Evolutionary conservation across 2,888 invertebrate species (phyloP).

Genomic region (Entomobrya multifasciata): DNA sequence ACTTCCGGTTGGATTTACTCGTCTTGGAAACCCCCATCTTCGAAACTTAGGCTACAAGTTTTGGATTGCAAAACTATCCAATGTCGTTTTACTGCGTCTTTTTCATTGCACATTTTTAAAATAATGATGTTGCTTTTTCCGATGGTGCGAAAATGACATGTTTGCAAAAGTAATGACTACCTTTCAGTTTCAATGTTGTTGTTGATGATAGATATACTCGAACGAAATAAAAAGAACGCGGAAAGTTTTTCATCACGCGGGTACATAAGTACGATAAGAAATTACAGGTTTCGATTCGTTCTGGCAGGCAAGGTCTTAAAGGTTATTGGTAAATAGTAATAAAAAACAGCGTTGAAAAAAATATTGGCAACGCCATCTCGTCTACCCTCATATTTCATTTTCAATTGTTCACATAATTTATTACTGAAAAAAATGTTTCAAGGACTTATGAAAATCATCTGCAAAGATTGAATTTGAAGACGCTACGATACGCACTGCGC

Average conservation of each 20-base stretch:
- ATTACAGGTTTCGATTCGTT: no score
- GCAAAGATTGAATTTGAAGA: no score
- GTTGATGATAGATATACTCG: conserved; percentile 15
- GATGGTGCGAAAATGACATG: conserved; percentile 3
- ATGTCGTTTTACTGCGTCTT: no score
- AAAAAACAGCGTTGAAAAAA: conserved; percentile 9
- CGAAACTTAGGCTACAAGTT: background rate
- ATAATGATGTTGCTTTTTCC: no score
- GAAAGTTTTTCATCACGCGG: background rate
- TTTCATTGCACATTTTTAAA: no score
- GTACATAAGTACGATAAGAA: no score
- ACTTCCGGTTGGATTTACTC: conserved; percentile 25
- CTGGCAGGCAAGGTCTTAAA: conserved; percentile 30
- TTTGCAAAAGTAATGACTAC: conserved; percentile 7
- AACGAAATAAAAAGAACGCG: background rate
- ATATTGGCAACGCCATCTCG: background rate
- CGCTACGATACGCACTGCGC: conserved; percentile 34
- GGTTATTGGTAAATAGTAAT: background rate
- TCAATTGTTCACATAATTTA: conserved; percentile 42
- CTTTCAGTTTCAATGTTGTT: background rate
- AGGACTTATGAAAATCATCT: conserved; percentile 29
- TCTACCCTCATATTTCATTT: conserved; percentile 9
- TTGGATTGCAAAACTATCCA: no score
- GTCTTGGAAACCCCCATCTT: background rate
- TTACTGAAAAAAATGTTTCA: conserved; percentile 26